Evolutionary conservation across 2,888 invertebrate species (phyloP), one percentile per base, ranked within the genome.

Genomic region (Aporophyla lueneburgensis): DNA sequence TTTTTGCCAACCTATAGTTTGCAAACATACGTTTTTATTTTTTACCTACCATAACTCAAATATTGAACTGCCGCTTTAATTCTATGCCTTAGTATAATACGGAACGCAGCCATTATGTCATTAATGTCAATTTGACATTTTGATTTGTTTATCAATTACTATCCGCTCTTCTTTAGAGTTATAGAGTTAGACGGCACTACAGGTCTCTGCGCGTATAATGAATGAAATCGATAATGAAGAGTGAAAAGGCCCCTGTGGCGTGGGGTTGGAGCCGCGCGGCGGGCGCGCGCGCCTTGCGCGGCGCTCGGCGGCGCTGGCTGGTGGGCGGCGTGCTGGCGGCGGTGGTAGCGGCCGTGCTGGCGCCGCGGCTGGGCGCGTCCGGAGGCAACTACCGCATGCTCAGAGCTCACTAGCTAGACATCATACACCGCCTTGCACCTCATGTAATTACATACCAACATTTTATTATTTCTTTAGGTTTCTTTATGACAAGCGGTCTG

Each of bases 371-470:
- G 66, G 96, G 96, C 80, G 94, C 95, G 79, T 91, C 92, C 71
- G 95, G 95, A 96, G 96, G 96, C 96, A 96, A 96, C 92, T 92
- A 94, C 91, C 87, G 75, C 81, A 80, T 80, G 81, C 91, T 94
- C 93, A 94, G 94, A 62, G 94, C 88, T 93, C 91, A 89, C 87
- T 90, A 87, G 74, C 86, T 94, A 94, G 91, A 92, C 92, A 93
- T 93, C 89, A 85, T 94, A 94, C 94, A 94, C 92, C 80, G 92
- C 94, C 93, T 94, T 94, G 95, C 95, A 95, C 95, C 88, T 84
- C 92, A 94, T 93, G 94, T 94, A 94, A 94, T 92, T 89, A 80
- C 80, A 43, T 72, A 88, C 1, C 33, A 2, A 2, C 83, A 81
- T 81, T 83, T 84, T 75, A 75, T 72, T 74, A 67, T 67, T 73